Conservation (phyloP, 2,113 vertebrate species). For the Thermophis baileyi region DNA sequence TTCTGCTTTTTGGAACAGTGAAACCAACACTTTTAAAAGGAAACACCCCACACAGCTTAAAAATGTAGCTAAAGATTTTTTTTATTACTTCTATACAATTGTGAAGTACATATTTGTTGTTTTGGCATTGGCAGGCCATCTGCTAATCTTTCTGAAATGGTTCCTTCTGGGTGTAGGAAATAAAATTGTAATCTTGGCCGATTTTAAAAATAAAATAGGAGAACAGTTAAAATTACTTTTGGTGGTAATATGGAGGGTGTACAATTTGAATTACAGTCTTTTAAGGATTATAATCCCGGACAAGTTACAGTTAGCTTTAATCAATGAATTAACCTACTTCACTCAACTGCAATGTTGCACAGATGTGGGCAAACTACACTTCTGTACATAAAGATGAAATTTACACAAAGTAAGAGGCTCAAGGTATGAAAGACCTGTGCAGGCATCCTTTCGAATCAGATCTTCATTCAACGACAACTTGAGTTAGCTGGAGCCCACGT, state of each 20-base stretch:
- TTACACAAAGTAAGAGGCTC: constrained; percentile 35
- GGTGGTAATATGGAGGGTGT: constrained; percentile 27
- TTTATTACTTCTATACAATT: constrained; percentile 72
- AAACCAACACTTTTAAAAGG: background rate
- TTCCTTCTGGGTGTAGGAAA: constrained; percentile 39
- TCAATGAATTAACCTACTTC: constrained; percentile 53
- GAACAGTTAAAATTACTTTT: background rate
- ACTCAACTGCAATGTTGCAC: constrained; percentile 57
- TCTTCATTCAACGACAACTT: constrained; percentile 19
- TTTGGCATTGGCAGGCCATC: constrained; percentile 66
- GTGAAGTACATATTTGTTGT: constrained; percentile 70
- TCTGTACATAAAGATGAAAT: constrained; percentile 46
- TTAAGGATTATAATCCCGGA: constrained; percentile 52
- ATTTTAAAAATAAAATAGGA: constrained; percentile 30
- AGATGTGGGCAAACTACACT: constrained; percentile 37
- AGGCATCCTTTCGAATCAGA: background rate
- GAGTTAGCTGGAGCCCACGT: constrained; percentile 37
- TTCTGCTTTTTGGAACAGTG: background rate
- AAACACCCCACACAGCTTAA: constrained; percentile 25
- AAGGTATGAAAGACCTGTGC: constrained; percentile 19
- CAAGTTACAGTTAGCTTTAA: constrained; percentile 38
- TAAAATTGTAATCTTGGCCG: constrained; percentile 48
- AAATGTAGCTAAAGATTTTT: constrained; percentile 75
- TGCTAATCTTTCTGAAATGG: constrained; percentile 60
- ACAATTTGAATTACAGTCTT: constrained; percentile 14